A percentile compares a stretch with the other conserved stretches of the same genome.
phyloP scores from a whole-genome alignment of 2,113 vertebrate species.

The Orientallactaga bullata region DNA sequence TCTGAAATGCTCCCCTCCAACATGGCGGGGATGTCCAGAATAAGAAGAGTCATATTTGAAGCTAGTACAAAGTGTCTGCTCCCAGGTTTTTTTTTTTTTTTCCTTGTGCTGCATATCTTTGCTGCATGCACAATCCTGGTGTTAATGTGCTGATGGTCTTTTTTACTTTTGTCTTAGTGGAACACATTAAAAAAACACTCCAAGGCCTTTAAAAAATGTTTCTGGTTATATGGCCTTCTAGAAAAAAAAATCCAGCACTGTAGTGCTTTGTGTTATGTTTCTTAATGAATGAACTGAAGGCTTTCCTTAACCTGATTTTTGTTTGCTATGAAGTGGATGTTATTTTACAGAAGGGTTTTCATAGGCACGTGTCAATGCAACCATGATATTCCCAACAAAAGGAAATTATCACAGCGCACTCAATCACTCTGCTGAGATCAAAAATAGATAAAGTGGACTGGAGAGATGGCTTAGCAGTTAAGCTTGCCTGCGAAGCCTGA shows the following conservation, averaged over 20 bases:
- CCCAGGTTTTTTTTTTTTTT: background rate
- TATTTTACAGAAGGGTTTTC: conserved; percentile 10
- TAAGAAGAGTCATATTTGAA: background rate
- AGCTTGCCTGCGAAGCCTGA: no score
- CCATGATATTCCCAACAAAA: background rate
- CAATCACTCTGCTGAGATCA: background rate
- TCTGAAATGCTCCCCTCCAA: background rate
- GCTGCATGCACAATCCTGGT: background rate
- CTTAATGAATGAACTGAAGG: conserved; percentile 14
- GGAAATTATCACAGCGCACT: background rate
- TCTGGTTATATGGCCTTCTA: background rate
- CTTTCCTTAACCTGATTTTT: background rate
- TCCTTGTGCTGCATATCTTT: background rate
- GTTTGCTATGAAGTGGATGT: background rate
- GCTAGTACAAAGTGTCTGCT: background rate
- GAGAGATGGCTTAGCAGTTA: no score
- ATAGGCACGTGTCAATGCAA: conserved; percentile 2
- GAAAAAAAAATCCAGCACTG: background rate
- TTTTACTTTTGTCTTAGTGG: conserved; percentile 7
- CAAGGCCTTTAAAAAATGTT: conserved; percentile 22
- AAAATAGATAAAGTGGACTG: conserved; percentile 20
- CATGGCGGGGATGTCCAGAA: background rate
- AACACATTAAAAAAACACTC: background rate
- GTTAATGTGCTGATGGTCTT: background rate
- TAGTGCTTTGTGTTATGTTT: background rate